Conservation (phyloP, 23 tunicate species). For the Styela plicata region DNA sequence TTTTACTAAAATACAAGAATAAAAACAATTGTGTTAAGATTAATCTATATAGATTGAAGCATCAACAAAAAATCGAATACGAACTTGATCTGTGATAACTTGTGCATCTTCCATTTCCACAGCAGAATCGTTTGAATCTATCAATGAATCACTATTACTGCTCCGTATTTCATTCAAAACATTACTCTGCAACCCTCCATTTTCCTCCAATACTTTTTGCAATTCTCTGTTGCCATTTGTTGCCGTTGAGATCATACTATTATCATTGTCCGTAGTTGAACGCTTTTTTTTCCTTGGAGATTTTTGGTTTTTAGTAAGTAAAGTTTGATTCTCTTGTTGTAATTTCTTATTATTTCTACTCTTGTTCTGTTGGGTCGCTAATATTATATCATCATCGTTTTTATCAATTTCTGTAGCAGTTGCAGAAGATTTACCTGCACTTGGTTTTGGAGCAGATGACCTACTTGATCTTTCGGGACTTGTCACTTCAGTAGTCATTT, state of each 20-base stretch:
- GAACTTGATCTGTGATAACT: no score
- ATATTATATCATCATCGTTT: background rate
- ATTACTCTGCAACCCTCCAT: no score
- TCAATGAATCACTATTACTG: no score
- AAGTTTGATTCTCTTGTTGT: background rate
- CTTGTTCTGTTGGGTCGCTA: background rate
- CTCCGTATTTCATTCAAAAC: no score
- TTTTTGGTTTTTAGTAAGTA: background rate
- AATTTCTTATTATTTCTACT: background rate
- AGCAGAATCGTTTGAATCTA: no score
- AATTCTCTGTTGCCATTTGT: background rate
- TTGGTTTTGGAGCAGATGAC: background rate
- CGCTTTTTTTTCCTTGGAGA: background rate
- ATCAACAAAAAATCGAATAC: no score
- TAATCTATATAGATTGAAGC: no score
- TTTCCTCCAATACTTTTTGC: background rate
- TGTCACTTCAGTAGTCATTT: constrained; percentile 9
- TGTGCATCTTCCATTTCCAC: no score
- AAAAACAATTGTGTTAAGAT: no score
- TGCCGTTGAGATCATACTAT: background rate
- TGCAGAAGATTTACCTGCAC: background rate
- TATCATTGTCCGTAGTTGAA: background rate
- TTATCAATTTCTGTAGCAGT: background rate
- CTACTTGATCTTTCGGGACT: background rate
- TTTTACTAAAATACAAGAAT: no score